Base-by-base conservation (phyloP, 2,797 vertebrate species). In the Paguma larvata region DNA sequence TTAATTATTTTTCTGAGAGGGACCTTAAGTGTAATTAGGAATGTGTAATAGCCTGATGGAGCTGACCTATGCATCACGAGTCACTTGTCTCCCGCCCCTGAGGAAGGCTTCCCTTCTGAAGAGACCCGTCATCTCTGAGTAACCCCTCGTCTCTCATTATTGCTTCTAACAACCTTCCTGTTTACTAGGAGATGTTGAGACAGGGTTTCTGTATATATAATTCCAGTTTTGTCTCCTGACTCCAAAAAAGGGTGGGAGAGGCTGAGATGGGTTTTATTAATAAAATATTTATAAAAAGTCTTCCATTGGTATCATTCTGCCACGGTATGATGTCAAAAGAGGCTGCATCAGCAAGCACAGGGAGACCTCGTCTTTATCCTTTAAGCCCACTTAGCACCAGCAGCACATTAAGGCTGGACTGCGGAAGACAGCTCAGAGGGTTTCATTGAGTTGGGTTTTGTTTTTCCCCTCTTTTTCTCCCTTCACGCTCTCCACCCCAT, bases 11-110 rank as follows among this genome's bases (percentile, higher is more conserved):
- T 34, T 44, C 75, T 79, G 41, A 72, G 77, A 72, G 51, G 32
- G 56, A 87, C 70, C 75, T 85, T 94, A 79, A 68, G 32, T 78
- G 48, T 87, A 93, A 80, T 92, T 89, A 89, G 51, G 89, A 65
- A 65, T 91, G 32, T 38, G 3, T 51, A 73, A 48, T 83, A 95
- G 56, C 68, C 56, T 79, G 10, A 32, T 70, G 53, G 75, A 44
- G 48, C 80, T 70, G 78, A 79, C 56, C 30, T 93, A 23, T 92
- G 41, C n/a, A 9, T 96, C 41, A 56, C 16, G 27, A 67, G 34
- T 53, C 85, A 48, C 67, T 86, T 91, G 44, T 79, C 68, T 91
- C 72, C 48, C 41, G 30, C 86, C 23, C 11, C 63, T 27, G 15
- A 86, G 67, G 48, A 96, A 23, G 1, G 8, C 48, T 89, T 84